Conservation (phyloP, 2,888 invertebrate genomes). For the Drosophila gaucha region DNA sequence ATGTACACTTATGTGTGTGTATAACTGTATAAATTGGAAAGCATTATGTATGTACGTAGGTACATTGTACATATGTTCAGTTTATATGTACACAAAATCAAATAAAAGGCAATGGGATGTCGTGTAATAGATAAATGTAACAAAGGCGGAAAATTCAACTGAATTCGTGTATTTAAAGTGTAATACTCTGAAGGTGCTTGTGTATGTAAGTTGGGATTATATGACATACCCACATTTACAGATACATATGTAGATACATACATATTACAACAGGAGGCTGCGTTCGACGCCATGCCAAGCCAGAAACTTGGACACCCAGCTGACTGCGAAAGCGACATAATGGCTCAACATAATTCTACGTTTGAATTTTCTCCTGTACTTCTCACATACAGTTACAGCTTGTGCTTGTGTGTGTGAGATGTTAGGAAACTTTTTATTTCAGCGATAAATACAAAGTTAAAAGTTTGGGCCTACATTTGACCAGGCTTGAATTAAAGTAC, state of each 20-base stretch:
- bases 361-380: no score
- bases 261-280: conserved; percentile 15
- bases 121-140: conserved; percentile 7
- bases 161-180: conserved; percentile 12
- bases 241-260: conserved; percentile 22
- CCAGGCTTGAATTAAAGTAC: neutral
- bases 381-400: no score
- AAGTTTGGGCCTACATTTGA: neutral
- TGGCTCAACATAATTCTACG: conserved; percentile 50
- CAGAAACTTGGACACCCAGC: conserved; percentile 56
- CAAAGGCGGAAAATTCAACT: neutral
- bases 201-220: conserved; percentile 56
- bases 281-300: conserved; percentile 16
- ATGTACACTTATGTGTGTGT: conserved; percentile 70
- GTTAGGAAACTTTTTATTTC: conserved; percentile 23
- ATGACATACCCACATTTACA: conserved; percentile 38
- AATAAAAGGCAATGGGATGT: conserved; percentile 8
- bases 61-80: conserved; percentile 27
- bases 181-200: conserved; percentile 19
- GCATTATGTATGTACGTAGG: conserved; percentile 40
- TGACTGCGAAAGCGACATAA: conserved; percentile 57
- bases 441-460: neutral
- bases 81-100: conserved; percentile 29
- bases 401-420: conserved; percentile 8
- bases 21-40: conserved; percentile 78